These are phyloP conservation scores for Apostichopus parvimensis DNA, from an alignment of 35 echinoderm and acorn worm genomes.

Conservation along the genomic window DNA sequence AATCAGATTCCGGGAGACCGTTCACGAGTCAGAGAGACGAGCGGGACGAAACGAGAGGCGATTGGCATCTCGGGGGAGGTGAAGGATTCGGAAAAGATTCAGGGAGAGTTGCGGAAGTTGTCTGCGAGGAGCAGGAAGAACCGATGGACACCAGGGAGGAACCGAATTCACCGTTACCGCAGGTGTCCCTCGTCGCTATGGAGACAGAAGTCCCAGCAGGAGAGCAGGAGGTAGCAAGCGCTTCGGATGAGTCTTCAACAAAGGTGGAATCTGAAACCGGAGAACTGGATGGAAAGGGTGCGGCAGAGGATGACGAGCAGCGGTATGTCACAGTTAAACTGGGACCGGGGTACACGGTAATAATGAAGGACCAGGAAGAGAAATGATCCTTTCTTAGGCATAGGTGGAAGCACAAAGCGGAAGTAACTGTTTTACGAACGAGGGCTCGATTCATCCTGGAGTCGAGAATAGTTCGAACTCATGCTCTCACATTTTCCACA, in stretches of 20 bases:
- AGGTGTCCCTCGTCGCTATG: background rate
- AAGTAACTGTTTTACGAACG: no score
- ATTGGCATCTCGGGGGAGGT: no score
- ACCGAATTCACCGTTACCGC: constrained; percentile 13
- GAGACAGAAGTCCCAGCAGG: background rate
- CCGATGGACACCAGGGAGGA: constrained; percentile 39
- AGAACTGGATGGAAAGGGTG: background rate
- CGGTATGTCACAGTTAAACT: constrained; percentile 64
- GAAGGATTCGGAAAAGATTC: no score
- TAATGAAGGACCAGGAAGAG: constrained; percentile 56
- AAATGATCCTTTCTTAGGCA: no score
- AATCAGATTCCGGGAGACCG: background rate
- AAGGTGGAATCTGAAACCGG: background rate
- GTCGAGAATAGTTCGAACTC: no score
- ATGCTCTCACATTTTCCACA: no score
- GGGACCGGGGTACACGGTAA: constrained; percentile 76
- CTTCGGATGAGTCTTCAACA: background rate
- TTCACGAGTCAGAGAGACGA: background rate
- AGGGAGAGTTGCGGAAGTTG: background rate
- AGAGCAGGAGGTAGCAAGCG: background rate
- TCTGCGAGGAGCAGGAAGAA: background rate
- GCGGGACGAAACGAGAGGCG: background rate
- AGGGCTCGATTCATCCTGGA: no score
- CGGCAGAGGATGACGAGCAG: background rate
- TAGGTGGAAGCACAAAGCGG: no score